A percentile compares a stretch with the other conserved stretches of the same genome.
phyloP scores from a whole-genome alignment of 2,888 invertebrate species.

The Caenorhabditis afra region DNA sequence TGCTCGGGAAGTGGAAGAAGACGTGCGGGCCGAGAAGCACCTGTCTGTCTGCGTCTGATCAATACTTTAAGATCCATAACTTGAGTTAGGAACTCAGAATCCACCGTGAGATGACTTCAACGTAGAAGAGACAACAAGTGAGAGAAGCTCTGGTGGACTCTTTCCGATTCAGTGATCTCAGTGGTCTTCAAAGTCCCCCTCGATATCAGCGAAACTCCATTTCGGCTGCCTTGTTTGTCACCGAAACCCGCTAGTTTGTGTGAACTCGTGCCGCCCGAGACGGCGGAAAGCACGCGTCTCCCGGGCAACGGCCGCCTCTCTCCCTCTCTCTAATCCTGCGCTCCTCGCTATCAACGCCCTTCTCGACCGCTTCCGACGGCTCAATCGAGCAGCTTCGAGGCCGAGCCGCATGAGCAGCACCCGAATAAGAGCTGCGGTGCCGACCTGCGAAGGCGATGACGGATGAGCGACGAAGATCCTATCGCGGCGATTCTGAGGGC shows the following conservation, averaged over 20 bases:
- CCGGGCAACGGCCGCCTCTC: slow-evolving; percentile 26
- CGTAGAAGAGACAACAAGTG: no score
- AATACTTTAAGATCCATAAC: no score
- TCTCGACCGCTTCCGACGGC: not conserved
- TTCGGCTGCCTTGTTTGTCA: not conserved
- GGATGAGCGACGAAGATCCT: slow-evolving; percentile 43
- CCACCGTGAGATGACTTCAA: no score
- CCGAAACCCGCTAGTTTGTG: slow-evolving; percentile 36
- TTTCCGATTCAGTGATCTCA: no score
- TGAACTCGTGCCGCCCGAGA: slow-evolving; percentile 23
- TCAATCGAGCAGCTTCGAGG: not conserved
- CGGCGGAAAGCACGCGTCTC: slow-evolving; percentile 40
- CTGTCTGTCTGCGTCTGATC: no score
- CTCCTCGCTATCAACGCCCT: slow-evolving; percentile 4
- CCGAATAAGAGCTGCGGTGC: slow-evolving; percentile 11
- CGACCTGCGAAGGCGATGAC: slow-evolving; percentile 42
- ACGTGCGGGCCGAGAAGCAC: no score
- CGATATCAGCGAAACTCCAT: no score
- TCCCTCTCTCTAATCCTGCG: slow-evolving; percentile 22
- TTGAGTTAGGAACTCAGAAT: no score
- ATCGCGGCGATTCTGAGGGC: slow-evolving; percentile 47
- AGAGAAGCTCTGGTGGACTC: no score
- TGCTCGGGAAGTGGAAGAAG: no score
- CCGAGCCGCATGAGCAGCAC: not conserved
- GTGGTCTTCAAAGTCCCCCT: no score